Percentiles rank a stretch among this genome's conserved stretches.
phyloP scores from a whole-genome alignment of 2,888 invertebrate genomes.

The Parnassius apollo region DNA sequence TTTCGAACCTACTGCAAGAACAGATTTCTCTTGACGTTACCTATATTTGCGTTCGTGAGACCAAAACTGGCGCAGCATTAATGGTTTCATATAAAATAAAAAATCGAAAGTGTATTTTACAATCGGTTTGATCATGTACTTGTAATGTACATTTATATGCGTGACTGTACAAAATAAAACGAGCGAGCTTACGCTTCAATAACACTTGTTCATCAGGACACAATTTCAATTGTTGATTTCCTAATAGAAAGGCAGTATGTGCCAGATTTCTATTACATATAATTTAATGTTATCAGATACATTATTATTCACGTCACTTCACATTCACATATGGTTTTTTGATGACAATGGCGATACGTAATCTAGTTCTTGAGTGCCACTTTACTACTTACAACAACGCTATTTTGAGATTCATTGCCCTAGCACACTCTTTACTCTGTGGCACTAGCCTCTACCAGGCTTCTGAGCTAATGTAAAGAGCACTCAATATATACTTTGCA shows the following conservation, averaged over 20 bases:
- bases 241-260: constrained; percentile 10
- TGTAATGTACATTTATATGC: neutral
- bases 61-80: constrained; percentile 9
- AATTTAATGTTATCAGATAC: constrained; percentile 12
- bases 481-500: no score
- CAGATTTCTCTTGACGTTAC: constrained; percentile 13
- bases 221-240: constrained; percentile 20
- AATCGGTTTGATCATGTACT: neutral
- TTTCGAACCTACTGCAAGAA: constrained; percentile 2
- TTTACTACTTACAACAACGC: no score
- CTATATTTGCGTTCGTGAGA: constrained; percentile 8
- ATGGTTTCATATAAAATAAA: constrained; percentile 7
- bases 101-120: constrained; percentile 1
- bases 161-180: constrained; percentile 1
- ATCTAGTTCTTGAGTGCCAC: neutral
- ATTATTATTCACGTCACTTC: constrained; percentile 14
- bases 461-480: no score
- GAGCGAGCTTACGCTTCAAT: no score
- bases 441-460: no score
- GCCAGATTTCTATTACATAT: constrained; percentile 9
- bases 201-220: neutral
- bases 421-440: no score
- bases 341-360: neutral
- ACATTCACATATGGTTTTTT: constrained; percentile 9
- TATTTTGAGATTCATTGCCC: no score